Conservation (phyloP, 2,113 vertebrate genomes). For the Hypocryptadius cinnamomeus region DNA sequence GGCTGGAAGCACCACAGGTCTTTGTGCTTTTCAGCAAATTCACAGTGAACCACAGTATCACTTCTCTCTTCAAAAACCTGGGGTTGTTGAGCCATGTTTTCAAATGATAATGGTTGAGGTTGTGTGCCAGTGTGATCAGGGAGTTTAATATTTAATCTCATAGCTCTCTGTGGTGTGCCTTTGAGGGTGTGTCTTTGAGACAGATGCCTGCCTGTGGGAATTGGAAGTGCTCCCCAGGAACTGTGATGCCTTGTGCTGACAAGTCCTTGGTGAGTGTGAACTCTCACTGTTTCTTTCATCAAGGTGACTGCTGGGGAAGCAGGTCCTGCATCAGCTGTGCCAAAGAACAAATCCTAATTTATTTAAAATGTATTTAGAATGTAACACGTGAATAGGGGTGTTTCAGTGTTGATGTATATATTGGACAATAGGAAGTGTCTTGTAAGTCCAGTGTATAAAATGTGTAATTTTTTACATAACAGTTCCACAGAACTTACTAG, state of each 20-base stretch:
- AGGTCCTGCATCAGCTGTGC: background rate
- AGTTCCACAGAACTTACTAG: background rate
- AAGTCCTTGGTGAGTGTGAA: slow-evolving; percentile 52
- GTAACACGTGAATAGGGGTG: background rate
- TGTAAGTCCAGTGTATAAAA: background rate
- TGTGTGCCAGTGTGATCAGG: background rate
- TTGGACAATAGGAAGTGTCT: background rate
- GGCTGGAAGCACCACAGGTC: background rate
- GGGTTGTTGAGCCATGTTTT: background rate
- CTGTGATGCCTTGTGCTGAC: slow-evolving; percentile 10
- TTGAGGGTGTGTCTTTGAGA: background rate
- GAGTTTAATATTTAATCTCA: slow-evolving; percentile 25
- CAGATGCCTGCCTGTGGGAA: slow-evolving; percentile 8
- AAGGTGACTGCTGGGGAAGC: slow-evolving; percentile 25
- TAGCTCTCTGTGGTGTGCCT: background rate
- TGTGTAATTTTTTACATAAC: background rate
- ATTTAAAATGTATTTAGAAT: background rate
- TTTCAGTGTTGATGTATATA: background rate
- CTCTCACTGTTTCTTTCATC: slow-evolving; percentile 45
- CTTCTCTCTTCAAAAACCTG: background rate
- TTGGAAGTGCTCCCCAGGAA: slow-evolving; percentile 18
- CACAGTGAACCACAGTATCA: background rate
- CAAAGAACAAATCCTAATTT: background rate
- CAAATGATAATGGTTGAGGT: background rate
- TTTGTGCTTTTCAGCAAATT: background rate